Base-by-base conservation (phyloP, 1,140 invertebrate species). In the Cydia strobilella region DNA sequence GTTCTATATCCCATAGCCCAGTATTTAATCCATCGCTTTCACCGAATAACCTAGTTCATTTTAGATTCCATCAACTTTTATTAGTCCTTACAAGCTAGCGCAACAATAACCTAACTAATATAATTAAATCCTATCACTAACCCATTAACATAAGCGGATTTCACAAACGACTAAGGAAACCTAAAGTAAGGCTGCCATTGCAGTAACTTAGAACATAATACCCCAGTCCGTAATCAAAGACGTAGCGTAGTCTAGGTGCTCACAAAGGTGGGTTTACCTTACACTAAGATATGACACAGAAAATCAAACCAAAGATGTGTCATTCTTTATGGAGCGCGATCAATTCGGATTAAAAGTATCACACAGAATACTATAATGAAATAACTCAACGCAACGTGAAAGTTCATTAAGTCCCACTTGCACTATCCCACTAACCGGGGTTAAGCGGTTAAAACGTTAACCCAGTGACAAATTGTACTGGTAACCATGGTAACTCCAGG, bases 171-270 rank as follows among this genome's bases (percentile, higher is more conserved):
- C 48, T 51, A 59, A 23, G 20, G 54, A 23, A 59, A 51, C 48
- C 48, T 51, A 59, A 59, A 20, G 54, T 23, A 59, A 59, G 7
- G 18, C n/a, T 59, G 54, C 9, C n/a, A 51, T n/a, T n/a, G 48
- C 48, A 51, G 48, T 51, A 59, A 59, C 54, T 59, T 59, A 59
- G 54, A 10, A 59, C 20, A 4, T 59, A 59, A 59, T 59, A 59
- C 54, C 54, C 51, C 54, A 59, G 20, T 59, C 9, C 54, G 20
- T 59, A 59, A 59, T 59, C 18, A 59, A 59, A 59, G 54, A 59
- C 54, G 54, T n/a, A 18, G 45, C 12, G 51, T 54, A 18, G 51
- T 7, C 51, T 54, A n/a, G n/a, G n/a, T 2, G n/a, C 51, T 18
- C 51, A 54, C 51, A 18, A 59, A 59, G 54, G 18, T 23, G 54